Base-by-base conservation (phyloP, 1,140 invertebrate genomes). In the Adelges cooleyi region DNA sequence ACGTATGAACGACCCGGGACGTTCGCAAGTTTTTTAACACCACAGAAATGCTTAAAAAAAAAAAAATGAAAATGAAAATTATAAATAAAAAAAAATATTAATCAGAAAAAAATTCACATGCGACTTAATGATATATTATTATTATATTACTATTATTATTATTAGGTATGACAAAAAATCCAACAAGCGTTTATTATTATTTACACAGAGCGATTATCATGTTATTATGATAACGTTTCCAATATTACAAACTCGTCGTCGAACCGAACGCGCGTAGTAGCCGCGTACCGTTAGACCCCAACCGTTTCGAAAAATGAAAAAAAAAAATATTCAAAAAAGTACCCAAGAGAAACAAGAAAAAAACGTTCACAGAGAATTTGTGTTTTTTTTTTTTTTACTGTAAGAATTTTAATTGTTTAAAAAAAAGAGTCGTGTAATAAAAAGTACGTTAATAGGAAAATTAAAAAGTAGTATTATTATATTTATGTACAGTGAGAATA, bases 41-140 rank as follows among this genome's bases (percentile, higher is more conserved):
- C 56, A 62, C 56, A 62, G 56, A 62, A 62, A 62, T 62, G 56
- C 56, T 62, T 59, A 1, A 46, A 62, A 62, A 18, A 62, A 62
- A 62, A 62, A 56, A 54, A 40, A 40, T 3, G 3, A 10, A 42
- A 40, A n/a, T 38, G 23, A 46, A 13, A 42, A 48, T 13, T 46
- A 62, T 13, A 42, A 53, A 56, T 50, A 27, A 27, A 27, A 13
- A 50, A 50, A 50, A 50, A 50, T 15, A 13, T 27, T 27, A 50
- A n/a, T 33, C 11, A 33, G 29, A 33, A 13, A 27, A 50, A 27
- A 50, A 50, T 23, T 25, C 48, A 50, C 48, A 50, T 27, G 48
- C 48, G 23, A 50, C 23, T 5, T n/a, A 27, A 13, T 15, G 23
- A 13, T 22, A 48, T n/a, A n/a, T 9, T 48, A 20, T 11, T 48